Base-by-base conservation (phyloP, 2,797 vertebrate genomes). In the Scolopax rusticola region DNA sequence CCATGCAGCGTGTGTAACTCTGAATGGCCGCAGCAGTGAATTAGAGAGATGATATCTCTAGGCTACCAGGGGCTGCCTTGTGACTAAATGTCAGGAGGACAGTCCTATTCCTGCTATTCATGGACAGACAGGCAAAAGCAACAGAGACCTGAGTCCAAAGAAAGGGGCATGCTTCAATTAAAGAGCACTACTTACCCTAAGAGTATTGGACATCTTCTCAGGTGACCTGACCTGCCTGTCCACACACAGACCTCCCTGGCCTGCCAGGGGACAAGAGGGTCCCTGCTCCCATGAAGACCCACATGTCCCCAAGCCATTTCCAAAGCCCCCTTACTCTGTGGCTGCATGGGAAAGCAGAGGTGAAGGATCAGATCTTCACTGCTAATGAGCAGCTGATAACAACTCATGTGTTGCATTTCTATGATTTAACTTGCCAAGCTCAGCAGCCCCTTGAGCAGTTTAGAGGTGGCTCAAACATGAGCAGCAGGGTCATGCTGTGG, bases 401-500 rank as follows among this genome's bases (percentile, higher is more conserved):
- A 4, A 88, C 45, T 6, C 53, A 51, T 36, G 19, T 33, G 14
- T 7, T 25, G 25, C 59, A 18, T 28, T 51, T 15, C 53, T 57
- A 0, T 8, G 15, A 15, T 36, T 23, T 7, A 24, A 2, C 19
- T 45, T 23, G 57, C 45, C 32, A 45, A 59, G 33, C 38, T 38
- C 38, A 40, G 75, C 57, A 68, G 51, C n/a, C 33, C 12, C 61
- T 28, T 3, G 18, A 36, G 57, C 56, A 59, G 47, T 8, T 28
- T 8, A 38, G 50, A 9, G 14, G 18, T 16, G 28, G 15, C 43
- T 36, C 6, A 0, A 56, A 32, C 2, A 2, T 15, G 47, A 54
- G 19, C 45, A 59, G 9, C 0, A 0, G 25, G 45, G 25, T 10
- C 11, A 1, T 38, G 7, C 33, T 28, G 41, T 0, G 0, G 23